A percentile compares a stretch with the other conserved stretches of the same genome.
phyloP scores from a whole-genome alignment of 1,140 invertebrate genomes.

The Anoplolepis gracilipes region DNA sequence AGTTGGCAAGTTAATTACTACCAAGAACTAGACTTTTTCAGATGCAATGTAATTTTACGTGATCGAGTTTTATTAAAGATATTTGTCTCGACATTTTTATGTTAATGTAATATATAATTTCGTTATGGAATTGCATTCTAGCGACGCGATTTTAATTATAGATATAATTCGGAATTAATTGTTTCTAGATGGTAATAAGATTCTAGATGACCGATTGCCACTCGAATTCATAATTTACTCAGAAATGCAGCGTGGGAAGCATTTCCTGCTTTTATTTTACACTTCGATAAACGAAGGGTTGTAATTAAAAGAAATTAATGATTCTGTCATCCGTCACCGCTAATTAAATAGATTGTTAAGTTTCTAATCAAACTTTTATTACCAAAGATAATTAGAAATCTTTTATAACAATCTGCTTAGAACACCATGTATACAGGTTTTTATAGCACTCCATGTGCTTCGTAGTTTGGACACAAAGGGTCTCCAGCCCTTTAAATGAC shows the following conservation, averaged over 20 bases:
- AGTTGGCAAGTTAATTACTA: background rate
- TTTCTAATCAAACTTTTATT: background rate
- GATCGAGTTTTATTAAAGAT: background rate
- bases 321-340: background rate
- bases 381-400: background rate
- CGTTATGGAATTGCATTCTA: too few species aligned
- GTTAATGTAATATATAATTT: background rate
- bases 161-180: constrained; percentile 16
- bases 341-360: background rate
- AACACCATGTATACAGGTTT: constrained; percentile 43
- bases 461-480: constrained; percentile 40
- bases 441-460: background rate
- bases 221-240: constrained; percentile 30
- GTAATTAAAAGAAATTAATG: background rate
- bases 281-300: background rate
- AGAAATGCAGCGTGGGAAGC: background rate
- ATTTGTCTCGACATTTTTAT: background rate
- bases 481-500: constrained; percentile 76
- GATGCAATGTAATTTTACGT: background rate
- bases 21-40: background rate
- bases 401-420: background rate
- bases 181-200: background rate
- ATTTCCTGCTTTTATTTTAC: background rate
- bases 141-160: background rate
- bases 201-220: too few species aligned